Evolutionary conservation across 2,113 vertebrate genomes (phyloP).

Genomic region (Australoheros scitulus): DNA sequence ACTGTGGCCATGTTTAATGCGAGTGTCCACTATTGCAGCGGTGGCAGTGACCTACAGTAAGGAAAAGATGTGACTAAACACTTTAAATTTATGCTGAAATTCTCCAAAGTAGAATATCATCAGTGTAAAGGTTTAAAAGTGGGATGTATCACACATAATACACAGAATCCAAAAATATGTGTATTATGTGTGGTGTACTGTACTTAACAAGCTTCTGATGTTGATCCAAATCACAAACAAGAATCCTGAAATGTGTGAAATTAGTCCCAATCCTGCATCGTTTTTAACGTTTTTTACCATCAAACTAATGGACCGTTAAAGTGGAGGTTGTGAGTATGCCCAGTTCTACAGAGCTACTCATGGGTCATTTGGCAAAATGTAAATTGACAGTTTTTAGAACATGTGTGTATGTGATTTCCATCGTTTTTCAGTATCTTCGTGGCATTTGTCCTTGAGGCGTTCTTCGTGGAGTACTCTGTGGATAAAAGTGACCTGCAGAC

Average conservation of each 20-base stretch:
- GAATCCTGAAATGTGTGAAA: background rate
- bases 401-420: background rate
- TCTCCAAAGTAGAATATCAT: background rate
- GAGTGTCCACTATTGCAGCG: background rate
- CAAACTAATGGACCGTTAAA: background rate
- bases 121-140: background rate
- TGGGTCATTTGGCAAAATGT: background rate
- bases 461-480: conserved; percentile 92
- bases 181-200: background rate
- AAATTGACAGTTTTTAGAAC: no score
- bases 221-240: background rate
- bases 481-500: conserved; percentile 92
- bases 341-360: background rate
- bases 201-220: background rate
- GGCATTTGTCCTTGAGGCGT: conserved; percentile 93
- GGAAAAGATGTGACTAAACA: background rate
- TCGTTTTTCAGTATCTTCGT: conserved; percentile 87
- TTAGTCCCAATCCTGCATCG: background rate
- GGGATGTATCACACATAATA: background rate
- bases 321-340: background rate
- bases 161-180: background rate
- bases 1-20: background rate
- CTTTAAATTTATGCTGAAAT: background rate
- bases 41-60: background rate
- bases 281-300: background rate